Conservation (phyloP, 2,888 invertebrate genomes). For the Cosmorhoe ocellata region DNA sequence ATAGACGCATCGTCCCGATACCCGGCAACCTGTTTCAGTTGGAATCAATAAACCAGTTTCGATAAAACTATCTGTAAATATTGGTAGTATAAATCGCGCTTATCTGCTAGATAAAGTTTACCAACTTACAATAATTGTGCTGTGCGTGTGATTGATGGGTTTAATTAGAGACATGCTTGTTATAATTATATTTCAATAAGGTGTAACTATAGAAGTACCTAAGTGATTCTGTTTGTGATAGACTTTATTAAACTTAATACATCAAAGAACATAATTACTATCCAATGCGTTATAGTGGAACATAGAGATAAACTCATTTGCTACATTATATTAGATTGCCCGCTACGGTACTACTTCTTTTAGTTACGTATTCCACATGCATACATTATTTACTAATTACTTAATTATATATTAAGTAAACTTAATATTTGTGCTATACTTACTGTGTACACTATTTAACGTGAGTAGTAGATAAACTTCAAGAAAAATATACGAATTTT, state of each 20-base stretch:
- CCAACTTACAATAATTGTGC: conserved; percentile 47
- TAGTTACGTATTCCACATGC: no score
- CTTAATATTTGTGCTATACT: no score
- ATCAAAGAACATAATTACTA: no score
- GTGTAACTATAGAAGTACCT: conserved; percentile 18
- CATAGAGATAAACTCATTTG: no score
- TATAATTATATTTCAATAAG: conserved; percentile 23
- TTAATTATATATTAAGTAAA: no score
- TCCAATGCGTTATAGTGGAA: no score
- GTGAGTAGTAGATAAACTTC: not conserved
- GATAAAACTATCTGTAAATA: conserved; percentile 76
- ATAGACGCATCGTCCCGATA: conserved; percentile 64
- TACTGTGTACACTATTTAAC: no score
- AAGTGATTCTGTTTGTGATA: no score
- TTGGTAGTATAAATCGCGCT: conserved; percentile 67
- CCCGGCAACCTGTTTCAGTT: conserved; percentile 72
- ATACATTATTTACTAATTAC: no score
- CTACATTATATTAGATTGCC: no score
- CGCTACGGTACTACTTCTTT: no score
- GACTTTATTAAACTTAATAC: no score
- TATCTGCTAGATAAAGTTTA: conserved; percentile 56
- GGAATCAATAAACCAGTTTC: conserved; percentile 74
- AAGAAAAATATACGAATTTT: not conserved
- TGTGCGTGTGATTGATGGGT: conserved; percentile 42
- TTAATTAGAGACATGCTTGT: conserved; percentile 29